Conservation (phyloP, 2,797 vertebrate genomes). For the Decapterus maruadsi region DNA sequence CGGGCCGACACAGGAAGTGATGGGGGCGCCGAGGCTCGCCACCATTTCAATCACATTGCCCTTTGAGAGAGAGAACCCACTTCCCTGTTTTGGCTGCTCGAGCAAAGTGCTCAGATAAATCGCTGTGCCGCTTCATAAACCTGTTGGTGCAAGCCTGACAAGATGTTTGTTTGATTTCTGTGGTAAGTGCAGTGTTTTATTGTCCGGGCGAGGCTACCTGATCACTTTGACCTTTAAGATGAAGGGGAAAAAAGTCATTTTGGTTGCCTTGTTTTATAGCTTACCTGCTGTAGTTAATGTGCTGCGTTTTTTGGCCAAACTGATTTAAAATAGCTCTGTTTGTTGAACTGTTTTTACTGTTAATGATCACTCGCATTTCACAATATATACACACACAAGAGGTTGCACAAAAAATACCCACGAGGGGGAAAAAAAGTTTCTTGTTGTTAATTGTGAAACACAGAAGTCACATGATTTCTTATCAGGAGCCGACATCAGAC, state of each 20-base stretch:
- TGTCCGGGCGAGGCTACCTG: constrained; percentile 29
- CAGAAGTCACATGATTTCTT: constrained; percentile 60
- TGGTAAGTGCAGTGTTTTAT: constrained; percentile 78
- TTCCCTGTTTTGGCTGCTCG: constrained; percentile 74
- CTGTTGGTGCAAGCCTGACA: constrained; percentile 47
- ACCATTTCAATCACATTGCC: constrained; percentile 50
- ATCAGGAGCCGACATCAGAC: constrained; percentile 5
- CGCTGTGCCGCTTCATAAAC: constrained; percentile 57
- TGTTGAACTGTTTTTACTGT: background rate
- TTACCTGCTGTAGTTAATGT: background rate
- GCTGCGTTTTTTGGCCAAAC: background rate
- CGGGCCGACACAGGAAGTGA: constrained; percentile 80
- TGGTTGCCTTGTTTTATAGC: constrained; percentile 26
- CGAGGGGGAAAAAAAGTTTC: background rate
- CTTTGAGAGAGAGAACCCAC: constrained; percentile 58
- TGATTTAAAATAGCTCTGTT: background rate
- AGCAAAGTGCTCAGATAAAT: constrained; percentile 43
- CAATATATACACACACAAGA: background rate
- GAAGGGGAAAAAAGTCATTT: background rate
- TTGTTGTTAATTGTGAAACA: background rate
- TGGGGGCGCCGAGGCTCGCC: constrained; percentile 63
- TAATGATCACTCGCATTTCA: background rate
- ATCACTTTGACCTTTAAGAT: constrained; percentile 46
- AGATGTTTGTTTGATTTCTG: constrained; percentile 66
- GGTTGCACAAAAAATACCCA: no score